Percentiles rank a stretch among this genome's conserved stretches.
phyloP scores from a whole-genome alignment of 2,797 vertebrate species.

The Pseudochirops cupreus region DNA sequence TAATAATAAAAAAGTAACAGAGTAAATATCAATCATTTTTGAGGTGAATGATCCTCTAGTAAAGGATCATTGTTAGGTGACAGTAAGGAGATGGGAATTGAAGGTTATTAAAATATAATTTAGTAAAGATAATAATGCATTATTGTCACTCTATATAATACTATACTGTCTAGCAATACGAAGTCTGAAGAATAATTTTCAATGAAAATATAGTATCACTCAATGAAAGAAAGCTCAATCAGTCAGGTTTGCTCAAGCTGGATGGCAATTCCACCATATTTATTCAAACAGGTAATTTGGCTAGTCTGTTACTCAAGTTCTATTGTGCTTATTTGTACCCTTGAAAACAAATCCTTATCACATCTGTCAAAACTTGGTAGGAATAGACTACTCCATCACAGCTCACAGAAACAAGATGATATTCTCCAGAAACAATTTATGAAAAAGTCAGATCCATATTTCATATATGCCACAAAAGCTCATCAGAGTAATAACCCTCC shows the following conservation, averaged over 20 bases:
- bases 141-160: not conserved
- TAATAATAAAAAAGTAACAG: slow-evolving; percentile 30
- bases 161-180: not conserved
- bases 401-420: slow-evolving; percentile 94
- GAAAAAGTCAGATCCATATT: slow-evolving; percentile 99
- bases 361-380: slow-evolving; percentile 95
- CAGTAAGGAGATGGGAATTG: slow-evolving; percentile 44
- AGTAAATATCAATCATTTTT: slow-evolving; percentile 12
- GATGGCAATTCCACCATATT: slow-evolving; percentile 40
- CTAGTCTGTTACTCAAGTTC: slow-evolving; percentile 74
- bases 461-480: slow-evolving; percentile 99
- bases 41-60: slow-evolving; percentile 39
- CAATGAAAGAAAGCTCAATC: slow-evolving; percentile 40
- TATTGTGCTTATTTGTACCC: slow-evolving; percentile 65
- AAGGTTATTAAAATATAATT: not conserved
- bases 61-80: not conserved
- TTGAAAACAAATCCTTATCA: slow-evolving; percentile 89
- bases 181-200: slow-evolving; percentile 63
- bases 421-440: slow-evolving; percentile 95
- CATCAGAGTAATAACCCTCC: slow-evolving; percentile 99
- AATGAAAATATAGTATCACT: slow-evolving; percentile 27
- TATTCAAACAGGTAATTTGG: slow-evolving; percentile 56
- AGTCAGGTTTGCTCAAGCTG: slow-evolving; percentile 28
- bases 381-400: slow-evolving; percentile 87
- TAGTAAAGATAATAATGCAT: not conserved